Evolutionary conservation across 2,113 vertebrate genomes (phyloP).

Genomic region (Cynopterus brachyotis): DNA sequence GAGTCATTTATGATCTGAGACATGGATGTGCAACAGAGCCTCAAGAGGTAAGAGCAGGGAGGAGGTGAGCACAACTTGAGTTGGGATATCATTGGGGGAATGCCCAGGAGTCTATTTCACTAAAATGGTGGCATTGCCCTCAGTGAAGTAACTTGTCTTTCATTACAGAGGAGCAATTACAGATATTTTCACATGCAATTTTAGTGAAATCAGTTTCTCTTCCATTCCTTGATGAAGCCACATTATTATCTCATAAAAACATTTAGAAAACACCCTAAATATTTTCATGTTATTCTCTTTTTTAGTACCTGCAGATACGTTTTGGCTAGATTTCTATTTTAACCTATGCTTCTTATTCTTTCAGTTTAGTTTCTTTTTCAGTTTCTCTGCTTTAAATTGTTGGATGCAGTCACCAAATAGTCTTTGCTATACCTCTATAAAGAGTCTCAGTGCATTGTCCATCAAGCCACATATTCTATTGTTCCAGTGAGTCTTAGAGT

Average conservation of each 20-base stretch:
- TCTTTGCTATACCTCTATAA: conserved; percentile 96
- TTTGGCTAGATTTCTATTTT: conserved; percentile 92
- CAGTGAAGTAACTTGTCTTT: neutral
- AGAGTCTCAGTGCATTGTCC: conserved; percentile 91
- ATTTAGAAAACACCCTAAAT: conserved; percentile 50
- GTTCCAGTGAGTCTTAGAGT: no score
- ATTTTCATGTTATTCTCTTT: conserved; percentile 71
- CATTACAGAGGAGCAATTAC: conserved; percentile 72
- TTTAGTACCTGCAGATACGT: conserved; percentile 89
- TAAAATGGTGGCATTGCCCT: neutral
- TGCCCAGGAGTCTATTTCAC: neutral
- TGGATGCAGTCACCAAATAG: conserved; percentile 94
- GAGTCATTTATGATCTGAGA: neutral
- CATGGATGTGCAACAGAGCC: neutral
- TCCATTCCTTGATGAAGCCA: conserved; percentile 46
- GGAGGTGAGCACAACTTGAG: fast-evolving
- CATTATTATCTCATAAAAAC: conserved; percentile 47
- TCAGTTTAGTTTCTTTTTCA: conserved; percentile 93
- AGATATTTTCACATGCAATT: conserved; percentile 67
- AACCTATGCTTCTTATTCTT: conserved; percentile 90
- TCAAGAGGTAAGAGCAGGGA: neutral
- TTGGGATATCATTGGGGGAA: no score
- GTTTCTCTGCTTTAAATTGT: conserved; percentile 94
- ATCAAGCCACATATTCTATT: conserved; percentile 87
- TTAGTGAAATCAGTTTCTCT: conserved; percentile 67